phyloP scores from a whole-genome alignment of 2,888 invertebrate species.

The Sylvicola cinctus region DNA sequence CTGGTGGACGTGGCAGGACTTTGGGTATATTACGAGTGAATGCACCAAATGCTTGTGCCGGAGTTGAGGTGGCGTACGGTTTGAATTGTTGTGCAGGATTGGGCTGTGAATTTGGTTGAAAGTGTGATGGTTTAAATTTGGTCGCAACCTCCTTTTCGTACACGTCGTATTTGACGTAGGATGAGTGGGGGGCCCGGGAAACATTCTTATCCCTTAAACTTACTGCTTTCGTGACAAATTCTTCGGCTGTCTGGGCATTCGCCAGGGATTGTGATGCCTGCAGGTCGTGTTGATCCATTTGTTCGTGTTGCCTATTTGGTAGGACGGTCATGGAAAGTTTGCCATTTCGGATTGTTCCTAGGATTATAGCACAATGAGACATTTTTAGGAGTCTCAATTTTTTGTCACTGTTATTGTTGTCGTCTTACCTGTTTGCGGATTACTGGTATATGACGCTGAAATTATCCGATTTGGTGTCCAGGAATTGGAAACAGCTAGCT shows the following conservation, averaged over 20 bases:
- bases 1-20: too few relatives aligned
- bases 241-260: conserved; percentile 20
- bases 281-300: background rate
- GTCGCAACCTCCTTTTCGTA: conserved; percentile 2
- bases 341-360: background rate
- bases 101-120: too few relatives aligned
- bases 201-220: conserved; percentile 13
- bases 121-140: too few relatives aligned
- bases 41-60: too few relatives aligned
- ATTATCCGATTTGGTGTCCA: conserved; percentile 12
- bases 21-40: too few relatives aligned
- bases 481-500: conserved; percentile 15
- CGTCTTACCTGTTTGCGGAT: conserved; percentile 10
- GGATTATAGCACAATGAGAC: background rate
- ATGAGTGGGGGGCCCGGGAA: conserved; percentile 2
- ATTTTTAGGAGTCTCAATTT: background rate
- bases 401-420: too few relatives aligned
- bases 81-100: too few relatives aligned
- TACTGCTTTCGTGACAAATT: conserved; percentile 23
- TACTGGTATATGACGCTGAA: conserved; percentile 9
- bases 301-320: background rate
- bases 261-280: conserved; percentile 4
- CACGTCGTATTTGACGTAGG: conserved; percentile 4
- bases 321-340: conserved; percentile 1
- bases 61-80: too few relatives aligned